Evolutionary conservation across 2,888 invertebrate genomes (phyloP), one percentile per base, ranked within the genome.

Genomic region (Ochropacha duplaris): DNA sequence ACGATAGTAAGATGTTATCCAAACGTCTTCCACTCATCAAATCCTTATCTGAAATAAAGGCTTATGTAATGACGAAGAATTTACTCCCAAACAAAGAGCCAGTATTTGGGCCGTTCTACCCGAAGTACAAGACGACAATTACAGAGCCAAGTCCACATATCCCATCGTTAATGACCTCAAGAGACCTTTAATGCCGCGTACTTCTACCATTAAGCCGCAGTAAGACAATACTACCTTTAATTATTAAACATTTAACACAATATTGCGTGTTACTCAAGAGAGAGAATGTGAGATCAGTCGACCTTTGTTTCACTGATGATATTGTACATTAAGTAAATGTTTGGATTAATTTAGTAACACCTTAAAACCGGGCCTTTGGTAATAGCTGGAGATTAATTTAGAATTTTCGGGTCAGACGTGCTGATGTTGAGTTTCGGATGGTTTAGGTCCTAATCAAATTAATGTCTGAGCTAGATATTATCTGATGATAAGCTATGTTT

Each of bases 221-320:
- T 64, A 54, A 64, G 64, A 63, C 62, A 62, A 65, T 62, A 44
- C 57, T 54, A 57, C 50, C 57, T 58, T 62, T 68, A 63, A 68
- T 62, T 67, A 65, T 62, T 56, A 68, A 64, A 44, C 66, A 63
- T 66, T 68, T 62, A 61, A 56, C 50, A 57, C 65, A 63, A 68
- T 63, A 70, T 62, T 65, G 54, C 56, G 62, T 60, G 65, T 60
- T 54, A 56, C 24, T 44, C 44, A 16, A 2, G 44, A 44, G 16
- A 2, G 44, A 44, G 16, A 44, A 44, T 44, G 44, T 57, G 54
- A 44, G 51, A 51, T 56, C 51, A 22, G 56, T 51, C 19, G 44
- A 52, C 50, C 51, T 54, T 44, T 44, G 44, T 44, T 44, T 9
- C 19, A 8, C 19, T 44, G 44, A 44, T 44, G 31, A 57, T 60